Evolutionary conservation across 2,888 invertebrate species (phyloP), one percentile per base, ranked within the genome.

Genomic region (Melieria omissa): DNA sequence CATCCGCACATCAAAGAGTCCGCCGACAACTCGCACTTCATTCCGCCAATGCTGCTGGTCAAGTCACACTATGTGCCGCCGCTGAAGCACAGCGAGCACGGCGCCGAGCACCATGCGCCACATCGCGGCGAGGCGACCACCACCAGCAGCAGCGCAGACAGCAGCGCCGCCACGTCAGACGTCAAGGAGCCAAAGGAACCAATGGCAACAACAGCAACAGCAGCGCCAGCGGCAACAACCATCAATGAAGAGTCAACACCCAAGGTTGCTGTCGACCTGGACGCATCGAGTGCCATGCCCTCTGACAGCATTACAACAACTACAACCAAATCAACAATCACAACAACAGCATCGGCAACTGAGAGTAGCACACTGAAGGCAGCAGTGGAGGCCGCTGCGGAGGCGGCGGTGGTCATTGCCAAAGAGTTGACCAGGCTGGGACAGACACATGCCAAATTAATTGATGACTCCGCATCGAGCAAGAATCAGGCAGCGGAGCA

Each of bases 31-130:
- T 83, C 84, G 10, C 87, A 86, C 76, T 87, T 87, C 62, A 86
- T 87, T 73, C 87, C 87, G 14, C 87, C 87, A 57, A 87, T 87
- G 87, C 67, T 87, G 70, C 75, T 87, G 76, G 87, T 87, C 3
- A 87, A 87, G 75, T 85, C 87, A 4, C 86, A 87, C 78, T 87
- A 87, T 75, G 83, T 86, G 66, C 84, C 86, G 47, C 82, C 84
- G 8, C 67, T 78, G n/a, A 85, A 83, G 72, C 84, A 85, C 58
- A 79, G 73, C 1, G 80, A 80, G 42, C 75, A 71, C 57, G 60
- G 42, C 4, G 46, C 1, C 3, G 69, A 69, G 10, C 69, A 69
- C 42, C 63, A 69, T 46, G 45, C 42, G 42, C 10, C 41, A 63
- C 47, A 45, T 67, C 61, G 9, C 14, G 52, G 10, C 41, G 9